Base-by-base conservation (phyloP, 2,888 invertebrate species). In the Meiosimyza platycephala region DNA sequence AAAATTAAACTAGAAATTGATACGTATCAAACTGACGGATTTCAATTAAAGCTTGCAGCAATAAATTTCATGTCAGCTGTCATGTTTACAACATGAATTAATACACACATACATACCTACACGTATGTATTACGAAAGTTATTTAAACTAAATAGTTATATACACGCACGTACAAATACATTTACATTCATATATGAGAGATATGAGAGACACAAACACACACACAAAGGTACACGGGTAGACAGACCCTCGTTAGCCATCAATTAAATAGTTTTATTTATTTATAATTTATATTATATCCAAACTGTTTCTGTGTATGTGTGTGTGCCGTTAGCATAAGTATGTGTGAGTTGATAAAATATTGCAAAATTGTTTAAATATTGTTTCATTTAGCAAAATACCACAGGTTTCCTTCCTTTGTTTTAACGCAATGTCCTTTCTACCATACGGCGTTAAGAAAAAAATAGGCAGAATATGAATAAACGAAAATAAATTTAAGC, bases 21-120 rank as follows among this genome's bases (percentile, higher is more conserved):
- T 79, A 77, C 76, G 72, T 71, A 77, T 78, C 75, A 74, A 76
- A 76, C 71, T 75, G 77, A 74, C 74, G 76, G 75, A 76, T 75
- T 78, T 79, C 76, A 79, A 78, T 78, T 77, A 78, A 74, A 74
- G 54, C 9, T 50, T 52, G 47, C 16, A 51, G 40, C 22, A 60
- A 72, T 72, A 72, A 72, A 66, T 60, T 16, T 51, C 9, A 63
- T 63, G 72, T 72, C 64, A 54, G 51, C 59, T 66, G 66, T 60
- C 66, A 72, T 72, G 72, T 72, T 51, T 47, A 59, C 68, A 68
- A 48, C 11, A 60, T 15, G 40, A 40, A 40, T 9, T 40, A 15
- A 60, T 28, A 22, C 59, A 60, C 59, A 22, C 59, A 60, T 33
- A 15, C 48, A 9, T 55, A 55, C 16, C 11, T 11, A 55, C 11